These are phyloP conservation scores for Cyclargus thomasi DNA, from an alignment of 1,140 invertebrate species.

Conservation along the genomic window DNA sequence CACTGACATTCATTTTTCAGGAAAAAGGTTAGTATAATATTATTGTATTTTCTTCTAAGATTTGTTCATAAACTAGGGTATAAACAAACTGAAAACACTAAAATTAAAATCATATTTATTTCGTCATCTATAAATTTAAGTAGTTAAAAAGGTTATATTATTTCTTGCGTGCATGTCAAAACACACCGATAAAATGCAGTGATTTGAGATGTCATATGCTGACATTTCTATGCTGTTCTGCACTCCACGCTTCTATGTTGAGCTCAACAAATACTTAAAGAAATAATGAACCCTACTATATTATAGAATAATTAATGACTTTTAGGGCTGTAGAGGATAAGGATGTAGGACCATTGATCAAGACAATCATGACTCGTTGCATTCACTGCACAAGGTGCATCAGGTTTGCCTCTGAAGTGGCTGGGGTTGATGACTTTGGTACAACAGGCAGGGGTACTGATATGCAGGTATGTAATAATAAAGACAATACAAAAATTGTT, in stretches of 20 bases:
- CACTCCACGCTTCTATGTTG: too few species aligned
- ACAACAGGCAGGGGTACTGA: slow-evolving; percentile 96
- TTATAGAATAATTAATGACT: background rate
- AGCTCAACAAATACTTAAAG: too few species aligned
- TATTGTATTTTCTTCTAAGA: background rate
- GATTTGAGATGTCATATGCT: too few species aligned
- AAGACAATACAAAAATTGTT: too few species aligned
- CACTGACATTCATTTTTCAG: slow-evolving; percentile 93
- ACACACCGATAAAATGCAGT: too few species aligned
- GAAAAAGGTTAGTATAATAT: slow-evolving; percentile 83
- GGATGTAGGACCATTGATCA: slow-evolving; percentile 97
- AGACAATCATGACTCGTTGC: slow-evolving; percentile 99
- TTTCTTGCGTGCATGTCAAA: too few species aligned
- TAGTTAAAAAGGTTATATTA: too few species aligned
- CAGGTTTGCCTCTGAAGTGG: slow-evolving; percentile 96
- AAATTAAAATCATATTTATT: too few species aligned
- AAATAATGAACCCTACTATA: background rate
- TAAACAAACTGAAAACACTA: too few species aligned
- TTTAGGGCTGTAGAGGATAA: slow-evolving; percentile 98
- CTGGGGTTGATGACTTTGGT: slow-evolving; percentile 97
- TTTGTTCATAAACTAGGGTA: background rate
- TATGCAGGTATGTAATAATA: slow-evolving; percentile 84
- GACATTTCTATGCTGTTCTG: too few species aligned
- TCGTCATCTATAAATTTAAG: too few species aligned
- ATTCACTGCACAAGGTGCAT: slow-evolving; percentile 99